These are phyloP conservation scores for Ochlodes sylvanus DNA, from an alignment of 2,888 invertebrate genomes.

Conservation along the genomic window DNA sequence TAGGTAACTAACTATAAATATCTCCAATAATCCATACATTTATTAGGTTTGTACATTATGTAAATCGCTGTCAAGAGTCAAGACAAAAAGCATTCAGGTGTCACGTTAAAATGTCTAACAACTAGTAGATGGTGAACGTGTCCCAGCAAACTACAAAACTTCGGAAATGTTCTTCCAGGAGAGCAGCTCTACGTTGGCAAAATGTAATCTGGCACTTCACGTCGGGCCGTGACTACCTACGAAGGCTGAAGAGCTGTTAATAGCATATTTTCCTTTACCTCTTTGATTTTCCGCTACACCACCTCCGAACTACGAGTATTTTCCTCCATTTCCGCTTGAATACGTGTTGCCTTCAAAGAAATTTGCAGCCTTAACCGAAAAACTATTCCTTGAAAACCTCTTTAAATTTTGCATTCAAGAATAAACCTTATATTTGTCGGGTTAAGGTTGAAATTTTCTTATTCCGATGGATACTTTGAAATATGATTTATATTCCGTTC, in stretches of 20 bases:
- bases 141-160: not conserved
- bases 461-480: conserved; percentile 14
- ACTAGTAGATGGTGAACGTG: no score
- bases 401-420: not conserved
- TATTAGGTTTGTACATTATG: no score
- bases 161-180: not conserved
- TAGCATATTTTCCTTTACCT: conserved; percentile 35
- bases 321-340: conserved; percentile 40
- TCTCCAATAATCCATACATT: no score
- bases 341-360: conserved; percentile 36
- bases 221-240: conserved; percentile 12
- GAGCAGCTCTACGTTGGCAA: not conserved
- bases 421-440: not conserved
- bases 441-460: not conserved
- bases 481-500: conserved; percentile 34
- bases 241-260: conserved; percentile 22
- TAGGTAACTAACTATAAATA: no score
- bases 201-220: conserved; percentile 9
- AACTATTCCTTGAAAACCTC: conserved; percentile 30
- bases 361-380: conserved; percentile 33
- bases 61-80: no score
- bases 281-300: conserved; percentile 55
- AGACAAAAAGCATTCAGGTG: no score
- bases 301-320: conserved; percentile 46
- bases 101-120: not conserved